These are phyloP conservation scores for Lepidonotus clava DNA, from an alignment of 2,888 invertebrate genomes.

Conservation along the genomic window DNA sequence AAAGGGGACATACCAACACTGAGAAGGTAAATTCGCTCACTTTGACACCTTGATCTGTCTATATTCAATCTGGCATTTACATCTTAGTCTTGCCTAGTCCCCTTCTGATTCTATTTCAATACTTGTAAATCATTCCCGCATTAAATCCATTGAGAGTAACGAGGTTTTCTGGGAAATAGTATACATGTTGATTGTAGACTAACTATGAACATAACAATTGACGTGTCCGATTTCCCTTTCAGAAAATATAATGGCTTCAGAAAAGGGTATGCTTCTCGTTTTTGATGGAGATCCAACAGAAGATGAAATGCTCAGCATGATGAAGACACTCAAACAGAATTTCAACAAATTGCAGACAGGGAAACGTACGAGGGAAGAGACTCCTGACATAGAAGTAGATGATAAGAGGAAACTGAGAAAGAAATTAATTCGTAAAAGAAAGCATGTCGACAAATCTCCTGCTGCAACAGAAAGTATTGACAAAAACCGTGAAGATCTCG, in stretches of 20 bases:
- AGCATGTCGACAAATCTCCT: not conserved
- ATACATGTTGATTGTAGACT: no score
- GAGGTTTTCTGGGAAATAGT: no score
- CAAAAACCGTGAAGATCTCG: not conserved
- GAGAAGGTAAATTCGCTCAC: no score
- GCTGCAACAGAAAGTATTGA: not conserved
- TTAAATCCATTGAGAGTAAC: no score
- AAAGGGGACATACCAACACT: no score
- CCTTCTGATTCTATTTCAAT: no score
- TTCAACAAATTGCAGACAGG: conserved; percentile 27
- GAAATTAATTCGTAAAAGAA: not conserved
- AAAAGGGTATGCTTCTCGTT: not conserved
- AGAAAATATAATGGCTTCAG: not conserved
- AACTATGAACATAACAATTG: no score
- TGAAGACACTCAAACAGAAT: not conserved
- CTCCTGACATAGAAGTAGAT: not conserved
- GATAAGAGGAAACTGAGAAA: not conserved
- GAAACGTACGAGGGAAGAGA: not conserved
- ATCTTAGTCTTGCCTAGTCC: no score
- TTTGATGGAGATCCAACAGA: not conserved
- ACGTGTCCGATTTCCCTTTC: no score
- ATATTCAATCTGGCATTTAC: no score
- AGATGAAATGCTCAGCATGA: conserved; percentile 2
- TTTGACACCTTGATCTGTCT: no score
- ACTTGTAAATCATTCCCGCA: no score